Base-by-base conservation (phyloP, 2,888 invertebrate genomes). In the Xestia c-nigrum region DNA sequence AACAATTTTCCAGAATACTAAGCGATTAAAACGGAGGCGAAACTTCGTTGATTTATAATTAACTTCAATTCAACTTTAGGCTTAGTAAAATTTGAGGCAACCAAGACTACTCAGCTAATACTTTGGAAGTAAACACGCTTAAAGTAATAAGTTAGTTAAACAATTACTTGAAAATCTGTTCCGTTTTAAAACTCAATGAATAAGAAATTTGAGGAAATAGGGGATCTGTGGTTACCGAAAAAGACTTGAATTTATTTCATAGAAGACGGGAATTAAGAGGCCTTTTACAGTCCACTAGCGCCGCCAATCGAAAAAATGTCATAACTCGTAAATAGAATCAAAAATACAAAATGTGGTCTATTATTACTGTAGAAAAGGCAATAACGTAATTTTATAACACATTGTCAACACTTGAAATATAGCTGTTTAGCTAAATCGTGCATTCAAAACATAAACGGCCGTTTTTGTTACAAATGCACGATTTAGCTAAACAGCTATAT, bases 121-220 rank as follows among this genome's bases (percentile, higher is more conserved):
- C 86, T 82, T 85, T 61, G 55, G 63, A 83, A 85, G 77, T 76
- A 76, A 82, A 82, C 78, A 68, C 47, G 64, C 31, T 68, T 47
- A 46, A 82, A 82, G 64, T 81, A 66, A 50, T 57, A 74, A 81
- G 65, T 82, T 70, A 50, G 46, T 71, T 71, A 80, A 73, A 73
- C 47, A 61, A 65, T 85, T 63, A 69, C n/a, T 52, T 76, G 16
- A 47, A 75, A 67, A 76, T 63, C 77, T 57, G 52, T 76, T 82
- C 50, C 46, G 52, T 65, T 67, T 64, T 80, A 67, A 52, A 81
- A 81, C 61, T 73, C n/a, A 0, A 74, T 80, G n/a, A 80, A 65
- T 79, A 64, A 46, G 46, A 24, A n/a, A 50, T 74, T 63, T 31
- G 6, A 21, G 52, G 6, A 38, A 12, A 38, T 19, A 7, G 9